These are phyloP conservation scores for Cercopithecus diana DNA, from an alignment of 2,797 vertebrate genomes.

Conservation along the genomic window DNA sequence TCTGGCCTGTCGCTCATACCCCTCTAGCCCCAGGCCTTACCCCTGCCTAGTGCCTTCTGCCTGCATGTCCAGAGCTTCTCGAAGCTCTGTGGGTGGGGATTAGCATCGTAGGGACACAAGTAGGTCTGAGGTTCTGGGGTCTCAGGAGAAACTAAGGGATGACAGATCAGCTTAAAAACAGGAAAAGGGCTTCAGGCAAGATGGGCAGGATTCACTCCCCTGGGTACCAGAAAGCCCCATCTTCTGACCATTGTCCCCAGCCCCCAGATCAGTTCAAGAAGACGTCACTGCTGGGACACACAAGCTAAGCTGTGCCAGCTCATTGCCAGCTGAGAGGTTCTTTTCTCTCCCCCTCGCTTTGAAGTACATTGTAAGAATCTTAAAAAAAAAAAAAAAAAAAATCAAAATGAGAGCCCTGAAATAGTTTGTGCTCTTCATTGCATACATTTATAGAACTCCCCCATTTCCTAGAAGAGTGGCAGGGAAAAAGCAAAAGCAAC, in stretches of 20 bases:
- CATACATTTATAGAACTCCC: slow-evolving; percentile 18
- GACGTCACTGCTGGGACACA: not conserved
- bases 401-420: slow-evolving; percentile 35
- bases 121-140: not conserved
- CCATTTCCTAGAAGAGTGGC: slow-evolving; percentile 38
- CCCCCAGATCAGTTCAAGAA: not conserved
- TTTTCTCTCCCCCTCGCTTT: not conserved
- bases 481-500: slow-evolving; percentile 35
- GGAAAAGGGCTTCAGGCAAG: not conserved
- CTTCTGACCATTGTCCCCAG: not conserved
- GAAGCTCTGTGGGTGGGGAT: not conserved
- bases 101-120: not conserved
- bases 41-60: not conserved
- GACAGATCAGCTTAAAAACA: not conserved
- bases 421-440: not conserved
- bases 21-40: not conserved
- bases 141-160: not conserved
- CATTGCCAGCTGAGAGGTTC: not conserved
- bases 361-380: slow-evolving; percentile 51
- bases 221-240: not conserved
- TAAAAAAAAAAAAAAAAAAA: slow-evolving; percentile 38
- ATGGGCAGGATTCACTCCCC: not conserved
- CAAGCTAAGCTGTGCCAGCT: not conserved
- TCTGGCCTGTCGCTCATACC: rapidly evolving
- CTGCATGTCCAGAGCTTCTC: not conserved